These are phyloP conservation scores for Australoheros facetus DNA, from an alignment of 2,797 vertebrate species.

Conservation along the genomic window DNA sequence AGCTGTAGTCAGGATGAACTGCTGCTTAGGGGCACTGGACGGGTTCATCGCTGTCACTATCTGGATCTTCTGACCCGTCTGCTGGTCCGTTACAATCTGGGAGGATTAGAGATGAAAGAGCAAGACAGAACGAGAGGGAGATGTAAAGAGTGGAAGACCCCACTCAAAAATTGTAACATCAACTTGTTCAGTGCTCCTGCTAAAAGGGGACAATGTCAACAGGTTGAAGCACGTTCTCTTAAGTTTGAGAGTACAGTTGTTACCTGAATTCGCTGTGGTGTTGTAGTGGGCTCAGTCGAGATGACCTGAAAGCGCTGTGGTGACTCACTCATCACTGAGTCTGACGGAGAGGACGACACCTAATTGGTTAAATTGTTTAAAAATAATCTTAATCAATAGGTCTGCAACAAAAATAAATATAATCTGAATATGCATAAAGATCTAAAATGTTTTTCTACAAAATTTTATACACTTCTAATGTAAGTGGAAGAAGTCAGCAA, in stretches of 20 bases:
- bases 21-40: slow-evolving; percentile 88
- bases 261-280: slow-evolving; percentile 95
- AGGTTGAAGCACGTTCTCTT: slow-evolving; percentile 2
- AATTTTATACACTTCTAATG: neutral
- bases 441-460: neutral
- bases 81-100: slow-evolving; percentile 97
- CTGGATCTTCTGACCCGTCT: slow-evolving; percentile 97
- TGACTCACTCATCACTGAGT: slow-evolving; percentile 93
- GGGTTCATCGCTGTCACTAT: slow-evolving; percentile 95
- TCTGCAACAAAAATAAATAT: neutral
- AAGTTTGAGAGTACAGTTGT: neutral
- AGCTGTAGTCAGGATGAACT: slow-evolving; percentile 93
- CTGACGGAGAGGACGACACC: slow-evolving; percentile 84
- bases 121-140: slow-evolving; percentile 14
- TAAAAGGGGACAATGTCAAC: slow-evolving; percentile 8
- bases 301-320: slow-evolving; percentile 94
- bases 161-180: slow-evolving; percentile 10
- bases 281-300: slow-evolving; percentile 88
- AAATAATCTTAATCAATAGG: neutral
- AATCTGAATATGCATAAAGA: neutral
- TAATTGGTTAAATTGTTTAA: slow-evolving; percentile 48
- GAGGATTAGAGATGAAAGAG: slow-evolving; percentile 8
- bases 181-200: neutral
- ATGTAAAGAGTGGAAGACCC: neutral
- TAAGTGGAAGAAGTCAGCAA: slow-evolving; percentile 5